These are phyloP conservation scores for Gila robusta DNA, from an alignment of 2,797 vertebrate species.

Conservation along the genomic window DNA sequence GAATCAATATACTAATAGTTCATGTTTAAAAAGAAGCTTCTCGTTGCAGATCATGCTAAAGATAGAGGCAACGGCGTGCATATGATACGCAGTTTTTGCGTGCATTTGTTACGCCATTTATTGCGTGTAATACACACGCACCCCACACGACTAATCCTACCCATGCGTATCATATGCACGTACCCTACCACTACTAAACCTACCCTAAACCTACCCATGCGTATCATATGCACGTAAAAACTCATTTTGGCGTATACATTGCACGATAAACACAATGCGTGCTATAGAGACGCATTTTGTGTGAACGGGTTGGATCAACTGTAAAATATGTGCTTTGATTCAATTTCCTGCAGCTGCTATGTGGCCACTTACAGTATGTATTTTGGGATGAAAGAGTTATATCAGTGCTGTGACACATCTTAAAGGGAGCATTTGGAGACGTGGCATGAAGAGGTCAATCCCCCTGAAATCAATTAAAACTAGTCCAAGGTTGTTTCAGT, in stretches of 20 bases:
- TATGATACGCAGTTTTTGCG: no score
- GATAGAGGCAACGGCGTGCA: neutral
- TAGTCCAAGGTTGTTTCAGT: slow-evolving; percentile 11
- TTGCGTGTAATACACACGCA: no score
- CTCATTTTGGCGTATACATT: no score
- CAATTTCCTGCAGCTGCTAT: neutral
- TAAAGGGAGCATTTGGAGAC: slow-evolving; percentile 21
- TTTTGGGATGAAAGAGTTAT: slow-evolving; percentile 24
- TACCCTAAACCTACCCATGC: no score
- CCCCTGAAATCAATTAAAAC: slow-evolving; percentile 8
- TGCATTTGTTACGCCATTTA: no score
- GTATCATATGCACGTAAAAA: no score
- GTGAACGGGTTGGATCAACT: neutral
- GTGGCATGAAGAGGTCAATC: slow-evolving; percentile 18
- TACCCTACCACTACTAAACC: no score
- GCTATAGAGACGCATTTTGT: no score
- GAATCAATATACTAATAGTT: neutral
- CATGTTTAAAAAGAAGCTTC: neutral
- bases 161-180: no score
- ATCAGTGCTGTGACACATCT: slow-evolving; percentile 33
- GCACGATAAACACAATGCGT: no score
- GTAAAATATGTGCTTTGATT: slow-evolving; percentile 14
- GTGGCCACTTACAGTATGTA: neutral
- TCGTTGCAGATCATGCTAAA: neutral
- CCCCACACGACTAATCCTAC: no score